Evolutionary conservation across 2,888 invertebrate genomes (phyloP).

Genomic region (Dolomedes plantarius): DNA sequence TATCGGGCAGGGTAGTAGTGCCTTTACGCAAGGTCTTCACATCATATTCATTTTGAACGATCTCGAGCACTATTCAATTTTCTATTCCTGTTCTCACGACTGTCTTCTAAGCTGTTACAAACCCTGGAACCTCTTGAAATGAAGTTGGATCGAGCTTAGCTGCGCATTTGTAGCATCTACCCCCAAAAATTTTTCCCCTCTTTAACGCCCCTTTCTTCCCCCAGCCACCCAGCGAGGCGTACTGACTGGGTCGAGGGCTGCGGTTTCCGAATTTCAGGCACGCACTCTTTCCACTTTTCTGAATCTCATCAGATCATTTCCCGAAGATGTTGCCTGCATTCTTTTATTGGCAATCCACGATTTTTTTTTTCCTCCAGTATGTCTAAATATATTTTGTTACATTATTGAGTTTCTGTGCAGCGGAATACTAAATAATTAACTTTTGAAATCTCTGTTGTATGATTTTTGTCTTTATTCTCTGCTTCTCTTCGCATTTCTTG

Average conservation of each 20-base stretch:
- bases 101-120: neutral
- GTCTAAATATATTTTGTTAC: neutral
- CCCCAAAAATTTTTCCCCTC: neutral
- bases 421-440: neutral
- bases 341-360: neutral
- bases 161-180: neutral
- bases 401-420: neutral
- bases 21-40: neutral
- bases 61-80: neutral
- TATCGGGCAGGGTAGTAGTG: too few species aligned
- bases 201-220: neutral
- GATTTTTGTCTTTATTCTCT: neutral
- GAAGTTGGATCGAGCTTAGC: neutral
- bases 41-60: neutral
- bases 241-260: constrained; percentile 29
- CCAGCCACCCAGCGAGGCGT: neutral
- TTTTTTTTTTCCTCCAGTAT: neutral
- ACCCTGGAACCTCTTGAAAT: neutral
- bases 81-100: neutral
- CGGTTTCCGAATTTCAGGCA: constrained; percentile 49
- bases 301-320: constrained; percentile 15
- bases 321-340: constrained; percentile 8
- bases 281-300: constrained; percentile 31
- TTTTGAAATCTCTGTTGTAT: neutral
- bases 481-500: neutral